Percentiles rank a stretch among this genome's conserved stretches.
Evolutionary conservation across 2,113 vertebrate species (phyloP).

Genomic region (Sterrhoptilus dennistouni): DNA sequence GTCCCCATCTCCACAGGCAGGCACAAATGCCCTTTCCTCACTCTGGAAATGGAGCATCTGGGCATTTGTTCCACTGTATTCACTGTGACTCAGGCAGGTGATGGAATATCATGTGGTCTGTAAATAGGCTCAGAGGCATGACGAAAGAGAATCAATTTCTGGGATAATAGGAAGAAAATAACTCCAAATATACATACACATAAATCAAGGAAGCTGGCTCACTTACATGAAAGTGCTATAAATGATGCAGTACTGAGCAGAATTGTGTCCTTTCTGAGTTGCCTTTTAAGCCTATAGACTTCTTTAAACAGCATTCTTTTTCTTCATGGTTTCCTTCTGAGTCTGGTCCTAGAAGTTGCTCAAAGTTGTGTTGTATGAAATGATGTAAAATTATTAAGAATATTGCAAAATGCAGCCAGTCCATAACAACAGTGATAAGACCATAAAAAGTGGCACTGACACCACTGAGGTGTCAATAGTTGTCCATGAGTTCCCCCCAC

Average conservation of each 20-base stretch:
- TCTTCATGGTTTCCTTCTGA: background rate
- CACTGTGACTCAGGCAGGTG: background rate
- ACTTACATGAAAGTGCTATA: background rate
- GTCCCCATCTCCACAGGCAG: background rate
- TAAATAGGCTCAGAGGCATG: conserved; percentile 17
- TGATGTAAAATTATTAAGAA: background rate
- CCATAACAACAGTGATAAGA: background rate
- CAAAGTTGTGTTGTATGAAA: no score
- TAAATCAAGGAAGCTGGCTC: conserved; percentile 3
- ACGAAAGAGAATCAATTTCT: background rate
- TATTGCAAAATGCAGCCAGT: background rate
- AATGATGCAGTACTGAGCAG: background rate
- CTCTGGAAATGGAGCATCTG: background rate
- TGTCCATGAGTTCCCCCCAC: background rate
- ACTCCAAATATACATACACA: conserved; percentile 9
- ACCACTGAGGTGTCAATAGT: background rate
- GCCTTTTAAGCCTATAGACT: background rate
- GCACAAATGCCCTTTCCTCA: background rate
- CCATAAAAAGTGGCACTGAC: background rate
- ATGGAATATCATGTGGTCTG: background rate
- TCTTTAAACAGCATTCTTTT: background rate
- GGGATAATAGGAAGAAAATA: conserved; percentile 1
- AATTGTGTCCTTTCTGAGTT: background rate
- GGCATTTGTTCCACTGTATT: background rate
- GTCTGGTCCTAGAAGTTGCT: background rate